Percentiles rank a stretch among this genome's conserved stretches.
Evolutionary conservation across 2,888 invertebrate species (phyloP).

Genomic region (Acholoe squamosa): DNA sequence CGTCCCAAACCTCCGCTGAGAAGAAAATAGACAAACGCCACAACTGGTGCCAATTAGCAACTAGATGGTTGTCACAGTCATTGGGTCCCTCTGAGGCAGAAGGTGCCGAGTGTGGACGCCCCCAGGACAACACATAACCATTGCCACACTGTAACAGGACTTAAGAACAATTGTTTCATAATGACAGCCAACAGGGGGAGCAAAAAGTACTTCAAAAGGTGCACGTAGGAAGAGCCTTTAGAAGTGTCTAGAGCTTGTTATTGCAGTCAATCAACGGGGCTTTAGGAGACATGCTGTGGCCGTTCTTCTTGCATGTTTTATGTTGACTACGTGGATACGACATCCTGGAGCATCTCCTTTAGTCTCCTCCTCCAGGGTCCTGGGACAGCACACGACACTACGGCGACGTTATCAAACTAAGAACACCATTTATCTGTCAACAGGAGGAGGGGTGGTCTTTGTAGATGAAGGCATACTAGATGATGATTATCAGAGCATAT

Average conservation of each 20-base stretch:
- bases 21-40: neutral
- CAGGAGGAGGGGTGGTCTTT: neutral
- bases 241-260: constrained; percentile 13
- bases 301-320: constrained; percentile 13
- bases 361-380: neutral
- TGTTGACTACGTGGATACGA: neutral
- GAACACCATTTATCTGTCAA: neutral
- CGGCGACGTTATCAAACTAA: neutral
- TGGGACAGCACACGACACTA: neutral
- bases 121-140: neutral
- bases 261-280: constrained; percentile 2
- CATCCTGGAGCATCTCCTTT: neutral
- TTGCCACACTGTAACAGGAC: neutral
- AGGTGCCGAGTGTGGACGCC: neutral
- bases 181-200: constrained; percentile 19
- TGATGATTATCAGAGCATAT: neutral
- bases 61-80: neutral
- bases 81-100: no score
- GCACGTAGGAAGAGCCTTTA: neutral
- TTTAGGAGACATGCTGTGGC: neutral
- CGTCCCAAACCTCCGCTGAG: neutral
- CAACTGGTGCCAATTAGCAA: neutral
- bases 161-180: constrained; percentile 30
- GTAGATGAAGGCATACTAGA: neutral
- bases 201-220: neutral